A percentile compares a stretch with the other conserved stretches of the same genome.
phyloP scores from a whole-genome alignment of 2,888 invertebrate species.

The Nemoura dubitans region DNA sequence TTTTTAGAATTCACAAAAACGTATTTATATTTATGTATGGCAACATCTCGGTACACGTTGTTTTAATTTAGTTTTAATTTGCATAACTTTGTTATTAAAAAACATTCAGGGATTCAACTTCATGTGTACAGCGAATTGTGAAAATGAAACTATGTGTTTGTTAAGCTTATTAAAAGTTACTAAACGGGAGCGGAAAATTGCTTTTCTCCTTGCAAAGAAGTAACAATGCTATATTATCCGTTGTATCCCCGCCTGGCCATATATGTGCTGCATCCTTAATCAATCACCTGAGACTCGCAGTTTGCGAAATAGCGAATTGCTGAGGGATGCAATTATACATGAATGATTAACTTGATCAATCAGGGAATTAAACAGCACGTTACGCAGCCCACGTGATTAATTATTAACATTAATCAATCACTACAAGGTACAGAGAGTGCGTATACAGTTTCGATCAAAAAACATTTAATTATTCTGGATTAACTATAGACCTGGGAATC shows the following conservation, averaged over 20 bases:
- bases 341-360: background rate
- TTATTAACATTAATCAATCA: background rate
- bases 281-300: background rate
- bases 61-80: background rate
- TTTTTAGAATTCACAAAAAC: background rate
- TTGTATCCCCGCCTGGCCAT: background rate
- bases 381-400: background rate
- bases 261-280: background rate
- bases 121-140: background rate
- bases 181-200: background rate
- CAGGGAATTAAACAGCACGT: background rate
- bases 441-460: too few species aligned
- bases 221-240: background rate
- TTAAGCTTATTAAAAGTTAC: slow-evolving; percentile 4
- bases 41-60: background rate
- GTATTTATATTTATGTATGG: background rate
- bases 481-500: too few species aligned
- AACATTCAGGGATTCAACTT: background rate
- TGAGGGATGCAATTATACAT: background rate
- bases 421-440: too few species aligned
- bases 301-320: background rate
- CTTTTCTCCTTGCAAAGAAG: background rate
- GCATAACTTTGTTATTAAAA: background rate
- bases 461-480: too few species aligned
- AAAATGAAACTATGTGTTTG: background rate